Conservation (phyloP, 1,140 invertebrate species). For the Pararge aegeria region DNA sequence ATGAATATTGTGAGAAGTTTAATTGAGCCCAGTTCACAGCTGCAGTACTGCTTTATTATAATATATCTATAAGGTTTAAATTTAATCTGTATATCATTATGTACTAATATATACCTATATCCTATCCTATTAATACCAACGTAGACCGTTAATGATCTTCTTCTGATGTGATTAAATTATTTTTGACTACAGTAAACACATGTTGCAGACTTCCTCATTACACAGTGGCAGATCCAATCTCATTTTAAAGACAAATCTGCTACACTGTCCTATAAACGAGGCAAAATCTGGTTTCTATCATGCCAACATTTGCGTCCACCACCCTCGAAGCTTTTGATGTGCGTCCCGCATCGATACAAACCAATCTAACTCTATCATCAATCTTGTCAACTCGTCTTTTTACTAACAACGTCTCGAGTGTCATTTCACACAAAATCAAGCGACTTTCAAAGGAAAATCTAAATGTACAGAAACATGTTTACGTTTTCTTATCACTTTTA, state of each 20-base stretch:
- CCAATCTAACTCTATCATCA: conserved; percentile 38
- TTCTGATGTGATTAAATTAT: neutral
- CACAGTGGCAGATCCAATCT: conserved; percentile 12
- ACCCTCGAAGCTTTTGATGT: conserved; percentile 50
- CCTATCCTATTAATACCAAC: neutral
- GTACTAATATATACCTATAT: neutral
- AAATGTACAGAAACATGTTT: conserved; percentile 4
- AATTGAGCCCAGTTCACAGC: neutral
- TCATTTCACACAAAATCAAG: conserved; percentile 27
- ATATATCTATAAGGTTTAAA: too few species aligned
- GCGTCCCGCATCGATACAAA: conserved; percentile 19
- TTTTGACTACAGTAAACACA: neutral
- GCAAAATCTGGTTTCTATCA: conserved; percentile 48
- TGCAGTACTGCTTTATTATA: too few species aligned
- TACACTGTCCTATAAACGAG: conserved; percentile 19
- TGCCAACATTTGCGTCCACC: conserved; percentile 43
- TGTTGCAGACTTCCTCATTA: neutral
- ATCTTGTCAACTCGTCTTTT: conserved; percentile 59
- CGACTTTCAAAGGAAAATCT: conserved; percentile 17
- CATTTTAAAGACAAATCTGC: conserved; percentile 21
- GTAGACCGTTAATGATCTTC: neutral
- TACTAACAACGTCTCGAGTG: conserved; percentile 40
- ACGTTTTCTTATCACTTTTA: conserved; percentile 15
- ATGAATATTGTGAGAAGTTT: neutral
- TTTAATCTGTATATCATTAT: too few species aligned